A percentile compares a stretch with the other conserved stretches of the same genome.
Evolutionary conservation across 2,797 vertebrate genomes (phyloP).

Genomic region (Labroides dimidiatus): DNA sequence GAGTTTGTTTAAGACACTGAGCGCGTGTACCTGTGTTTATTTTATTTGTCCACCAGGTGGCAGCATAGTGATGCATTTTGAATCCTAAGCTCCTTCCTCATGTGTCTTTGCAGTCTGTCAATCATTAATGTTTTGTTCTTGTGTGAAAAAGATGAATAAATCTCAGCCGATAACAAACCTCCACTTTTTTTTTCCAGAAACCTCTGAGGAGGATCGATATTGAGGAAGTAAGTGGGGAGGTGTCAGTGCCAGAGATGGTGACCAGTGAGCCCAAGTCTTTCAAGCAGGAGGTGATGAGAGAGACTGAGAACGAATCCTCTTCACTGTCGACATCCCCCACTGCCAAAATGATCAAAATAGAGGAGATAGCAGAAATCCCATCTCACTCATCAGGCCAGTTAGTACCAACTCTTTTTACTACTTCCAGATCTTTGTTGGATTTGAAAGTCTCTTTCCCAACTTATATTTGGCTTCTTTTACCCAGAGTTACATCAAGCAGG

Average conservation of each 20-base stretch:
- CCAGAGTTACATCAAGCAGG: constrained; percentile 19
- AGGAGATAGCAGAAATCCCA: constrained; percentile 81
- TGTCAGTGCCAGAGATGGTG: constrained; percentile 44
- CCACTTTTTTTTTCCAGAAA: constrained; percentile 79
- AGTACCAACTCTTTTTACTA: not conserved
- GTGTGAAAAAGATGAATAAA: not conserved
- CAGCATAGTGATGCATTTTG: not conserved
- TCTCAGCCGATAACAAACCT: not conserved
- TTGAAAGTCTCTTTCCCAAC: not conserved
- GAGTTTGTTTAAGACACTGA: no score
- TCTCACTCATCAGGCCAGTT: constrained; percentile 56
- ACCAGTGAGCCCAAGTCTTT: constrained; percentile 3
- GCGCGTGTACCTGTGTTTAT: not conserved
- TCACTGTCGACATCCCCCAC: constrained; percentile 82
- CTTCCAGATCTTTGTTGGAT: not conserved
- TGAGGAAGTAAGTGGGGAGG: constrained; percentile 87
- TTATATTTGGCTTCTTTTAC: not conserved
- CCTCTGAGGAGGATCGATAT: constrained; percentile 89
- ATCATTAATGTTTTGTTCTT: not conserved
- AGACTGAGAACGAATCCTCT: constrained; percentile 59
- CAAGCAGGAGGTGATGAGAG: constrained; percentile 43
- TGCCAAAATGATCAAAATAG: constrained; percentile 93
- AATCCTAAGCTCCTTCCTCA: not conserved
- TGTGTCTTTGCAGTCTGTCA: not conserved
- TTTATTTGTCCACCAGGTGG: constrained; percentile 35